These are phyloP conservation scores for Heliconius congener DNA, from an alignment of 1,140 invertebrate genomes.

Conservation along the genomic window DNA sequence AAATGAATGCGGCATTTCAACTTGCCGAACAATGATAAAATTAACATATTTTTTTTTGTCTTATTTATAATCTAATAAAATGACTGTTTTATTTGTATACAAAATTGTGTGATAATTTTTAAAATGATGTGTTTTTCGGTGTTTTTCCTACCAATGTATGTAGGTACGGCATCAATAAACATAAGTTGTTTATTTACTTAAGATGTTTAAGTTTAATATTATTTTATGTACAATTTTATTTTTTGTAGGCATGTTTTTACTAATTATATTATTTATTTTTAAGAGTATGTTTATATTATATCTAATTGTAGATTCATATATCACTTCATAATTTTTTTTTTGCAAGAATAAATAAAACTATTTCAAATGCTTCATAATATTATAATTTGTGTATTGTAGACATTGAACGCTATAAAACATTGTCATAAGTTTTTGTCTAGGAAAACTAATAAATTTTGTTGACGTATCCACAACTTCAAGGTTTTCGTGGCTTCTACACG, in stretches of 20 bases:
- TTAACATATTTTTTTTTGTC: constrained; percentile 7
- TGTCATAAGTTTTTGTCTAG: neutral
- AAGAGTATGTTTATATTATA: neutral
- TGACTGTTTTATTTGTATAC: neutral
- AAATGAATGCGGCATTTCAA: constrained; percentile 43
- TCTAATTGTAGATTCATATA: neutral
- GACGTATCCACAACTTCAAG: constrained; percentile 30
- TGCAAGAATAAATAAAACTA: neutral
- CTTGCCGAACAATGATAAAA: constrained; percentile 4
- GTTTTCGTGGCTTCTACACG: constrained; percentile 33
- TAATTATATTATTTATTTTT: neutral
- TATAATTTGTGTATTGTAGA: neutral
- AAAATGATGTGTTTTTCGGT: neutral
- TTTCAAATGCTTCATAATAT: neutral
- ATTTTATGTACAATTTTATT: neutral
- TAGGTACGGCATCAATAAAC: neutral
- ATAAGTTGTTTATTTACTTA: neutral
- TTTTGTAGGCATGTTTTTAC: neutral
- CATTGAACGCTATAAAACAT: neutral
- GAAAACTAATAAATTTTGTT: constrained; percentile 15
- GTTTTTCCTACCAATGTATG: neutral
- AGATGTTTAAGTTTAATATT: no score
- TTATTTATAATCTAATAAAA: constrained; percentile 6
- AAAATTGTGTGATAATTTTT: constrained; percentile 4
- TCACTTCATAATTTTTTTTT: neutral